Evolutionary conservation across 2,797 vertebrate species (phyloP).

Genomic region (Pachyuromys duprasi): DNA sequence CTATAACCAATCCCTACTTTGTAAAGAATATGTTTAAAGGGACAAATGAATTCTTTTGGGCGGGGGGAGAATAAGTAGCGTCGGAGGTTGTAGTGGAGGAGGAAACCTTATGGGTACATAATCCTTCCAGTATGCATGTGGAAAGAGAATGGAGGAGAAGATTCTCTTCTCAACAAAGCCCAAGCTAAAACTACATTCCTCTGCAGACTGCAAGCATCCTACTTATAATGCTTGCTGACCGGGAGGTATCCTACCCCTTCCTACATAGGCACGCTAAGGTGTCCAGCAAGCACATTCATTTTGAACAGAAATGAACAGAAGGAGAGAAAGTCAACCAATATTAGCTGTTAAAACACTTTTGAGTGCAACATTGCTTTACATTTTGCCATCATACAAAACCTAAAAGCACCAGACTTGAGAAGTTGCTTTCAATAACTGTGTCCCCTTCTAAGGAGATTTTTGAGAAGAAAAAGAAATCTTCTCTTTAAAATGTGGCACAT

Average conservation of each 20-base stretch:
- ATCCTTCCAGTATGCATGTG: not conserved
- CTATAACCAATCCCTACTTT: not conserved
- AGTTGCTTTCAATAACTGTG: not conserved
- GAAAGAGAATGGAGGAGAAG: not conserved
- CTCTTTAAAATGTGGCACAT: not conserved
- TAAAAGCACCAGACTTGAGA: not conserved
- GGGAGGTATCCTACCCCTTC: not conserved
- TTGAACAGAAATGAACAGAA: not conserved
- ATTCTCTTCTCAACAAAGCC: not conserved
- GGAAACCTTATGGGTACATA: not conserved
- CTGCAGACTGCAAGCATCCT: not conserved
- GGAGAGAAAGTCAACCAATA: slow-evolving; percentile 24
- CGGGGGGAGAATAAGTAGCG: not conserved
- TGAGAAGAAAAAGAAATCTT: not conserved
- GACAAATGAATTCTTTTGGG: not conserved
- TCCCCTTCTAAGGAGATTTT: not conserved
- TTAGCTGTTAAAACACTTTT: not conserved
- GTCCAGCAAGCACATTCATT: not conserved
- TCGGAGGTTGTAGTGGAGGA: rapidly evolving
- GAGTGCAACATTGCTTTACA: not conserved
- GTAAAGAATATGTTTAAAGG: not conserved
- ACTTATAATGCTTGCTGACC: not conserved
- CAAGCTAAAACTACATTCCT: not conserved
- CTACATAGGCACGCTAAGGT: not conserved
- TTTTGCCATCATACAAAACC: not conserved